These are phyloP conservation scores for Morone chrysops DNA, from an alignment of 2,113 vertebrate genomes.

Conservation along the genomic window DNA sequence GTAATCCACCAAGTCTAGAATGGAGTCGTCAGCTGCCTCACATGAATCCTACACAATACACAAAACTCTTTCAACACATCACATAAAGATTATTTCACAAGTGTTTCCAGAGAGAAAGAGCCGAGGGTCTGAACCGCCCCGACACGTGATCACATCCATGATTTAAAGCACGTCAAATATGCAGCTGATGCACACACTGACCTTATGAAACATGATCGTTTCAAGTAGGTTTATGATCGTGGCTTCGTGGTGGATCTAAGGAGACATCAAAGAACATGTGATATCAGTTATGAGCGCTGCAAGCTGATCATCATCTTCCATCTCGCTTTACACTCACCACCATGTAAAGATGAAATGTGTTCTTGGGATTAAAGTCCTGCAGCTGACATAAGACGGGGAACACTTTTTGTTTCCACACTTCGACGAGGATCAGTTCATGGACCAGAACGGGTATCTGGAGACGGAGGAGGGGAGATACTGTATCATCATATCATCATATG, in stretches of 20 bases:
- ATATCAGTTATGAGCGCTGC: background rate
- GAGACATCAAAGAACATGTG: background rate
- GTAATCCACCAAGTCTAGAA: constrained; percentile 95
- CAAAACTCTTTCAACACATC: background rate
- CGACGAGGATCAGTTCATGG: constrained; percentile 90
- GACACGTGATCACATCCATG: background rate
- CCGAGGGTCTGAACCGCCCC: background rate
- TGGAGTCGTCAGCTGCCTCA: constrained; percentile 89
- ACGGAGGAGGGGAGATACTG: background rate
- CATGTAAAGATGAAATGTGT: constrained; percentile 93
- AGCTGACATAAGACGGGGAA: constrained; percentile 91
- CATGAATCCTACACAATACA: constrained; percentile 89
- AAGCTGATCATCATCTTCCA: background rate
- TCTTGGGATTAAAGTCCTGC: constrained; percentile 92
- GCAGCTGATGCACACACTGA: constrained; percentile 62
- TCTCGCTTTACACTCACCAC: constrained; percentile 88
- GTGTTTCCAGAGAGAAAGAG: background rate
- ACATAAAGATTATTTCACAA: background rate
- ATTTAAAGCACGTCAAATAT: constrained; percentile 4
- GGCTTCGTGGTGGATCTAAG: constrained; percentile 93
- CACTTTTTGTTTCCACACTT: constrained; percentile 95
- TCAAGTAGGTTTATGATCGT: constrained; percentile 96
- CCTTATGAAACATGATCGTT: constrained; percentile 94
- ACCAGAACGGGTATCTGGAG: constrained; percentile 89
- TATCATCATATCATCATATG: background rate